Evolutionary conservation across 2,888 invertebrate species (phyloP).

Genomic region (Ceraclea dissimilis): DNA sequence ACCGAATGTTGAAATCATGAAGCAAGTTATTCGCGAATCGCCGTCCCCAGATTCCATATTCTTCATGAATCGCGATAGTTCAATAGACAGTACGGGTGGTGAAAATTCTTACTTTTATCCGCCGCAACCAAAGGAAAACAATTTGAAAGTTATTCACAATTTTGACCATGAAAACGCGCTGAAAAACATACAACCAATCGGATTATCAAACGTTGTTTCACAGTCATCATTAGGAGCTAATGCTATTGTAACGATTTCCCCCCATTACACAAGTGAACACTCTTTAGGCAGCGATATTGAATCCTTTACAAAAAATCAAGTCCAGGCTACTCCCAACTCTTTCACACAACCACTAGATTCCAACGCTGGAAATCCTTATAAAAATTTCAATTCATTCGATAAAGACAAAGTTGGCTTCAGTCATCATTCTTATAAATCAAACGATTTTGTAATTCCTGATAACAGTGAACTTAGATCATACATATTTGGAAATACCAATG

Average conservation of each 20-base stretch:
- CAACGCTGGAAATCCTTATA: constrained; percentile 23
- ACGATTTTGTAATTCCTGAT: constrained; percentile 6
- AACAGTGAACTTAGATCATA: constrained; percentile 16
- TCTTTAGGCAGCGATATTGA: background rate
- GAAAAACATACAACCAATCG: constrained; percentile 45
- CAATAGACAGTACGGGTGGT: constrained; percentile 5
- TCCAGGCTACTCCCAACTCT: constrained; percentile 9
- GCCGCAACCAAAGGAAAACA: constrained; percentile 26
- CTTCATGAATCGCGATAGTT: constrained; percentile 7
- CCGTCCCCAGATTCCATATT: constrained; percentile 16
- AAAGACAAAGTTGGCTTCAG: constrained; percentile 33
- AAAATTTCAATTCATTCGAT: constrained; percentile 34
- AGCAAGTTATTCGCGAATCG: background rate
- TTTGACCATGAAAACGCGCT: constrained; percentile 46
- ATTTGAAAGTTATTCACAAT: constrained; percentile 36
- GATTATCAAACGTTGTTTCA: constrained; percentile 41
- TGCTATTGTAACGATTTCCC: constrained; percentile 28
- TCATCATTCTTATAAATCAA: constrained; percentile 16
- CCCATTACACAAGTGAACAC: constrained; percentile 12
- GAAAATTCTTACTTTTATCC: constrained; percentile 19
- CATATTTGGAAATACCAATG: constrained; percentile 19
- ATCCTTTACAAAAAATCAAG: constrained; percentile 13
- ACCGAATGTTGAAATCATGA: background rate
- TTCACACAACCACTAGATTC: constrained; percentile 10
- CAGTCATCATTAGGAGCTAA: constrained; percentile 23